A percentile compares a stretch with the other conserved stretches of the same genome.
These are phyloP conservation scores for Bergia puertoricense DNA, from an alignment of 92 coral and sea anemone species.

Conservation along the genomic window DNA sequence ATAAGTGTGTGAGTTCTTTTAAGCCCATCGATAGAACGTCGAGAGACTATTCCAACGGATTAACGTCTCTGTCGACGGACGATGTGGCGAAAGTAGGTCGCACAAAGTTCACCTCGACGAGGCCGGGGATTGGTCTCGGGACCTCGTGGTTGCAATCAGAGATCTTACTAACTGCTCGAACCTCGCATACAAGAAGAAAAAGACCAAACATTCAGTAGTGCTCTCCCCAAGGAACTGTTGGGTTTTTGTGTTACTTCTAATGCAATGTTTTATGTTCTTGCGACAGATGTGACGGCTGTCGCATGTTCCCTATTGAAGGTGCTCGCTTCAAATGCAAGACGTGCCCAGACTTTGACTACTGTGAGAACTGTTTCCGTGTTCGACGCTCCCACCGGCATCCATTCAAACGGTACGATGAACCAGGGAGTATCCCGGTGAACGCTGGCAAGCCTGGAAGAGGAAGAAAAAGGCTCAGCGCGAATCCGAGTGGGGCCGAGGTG, in stretches of 20 bases:
- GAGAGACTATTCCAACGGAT: too few relatives aligned
- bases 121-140: too few relatives aligned
- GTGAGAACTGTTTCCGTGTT: constrained; percentile 93
- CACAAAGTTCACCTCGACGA: too few relatives aligned
- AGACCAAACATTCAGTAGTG: background rate
- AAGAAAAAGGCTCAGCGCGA: constrained; percentile 58
- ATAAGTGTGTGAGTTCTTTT: too few relatives aligned
- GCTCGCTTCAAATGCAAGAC: constrained; percentile 95
- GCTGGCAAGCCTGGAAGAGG: constrained; percentile 93
- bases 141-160: too few relatives aligned
- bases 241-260: background rate
- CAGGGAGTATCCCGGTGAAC: constrained; percentile 85
- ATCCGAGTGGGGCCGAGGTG: constrained; percentile 74
- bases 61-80: too few relatives aligned
- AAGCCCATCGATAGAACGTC: too few relatives aligned
- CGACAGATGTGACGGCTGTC: constrained; percentile 89
- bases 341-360: constrained; percentile 90
- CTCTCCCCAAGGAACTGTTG: background rate
- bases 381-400: constrained; percentile 94
- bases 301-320: constrained; percentile 92
- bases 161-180: too few relatives aligned
- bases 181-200: background rate
- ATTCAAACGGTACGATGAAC: constrained; percentile 92
- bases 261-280: background rate
- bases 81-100: too few relatives aligned